phyloP scores from a whole-genome alignment of 2,888 invertebrate species.

The Pammene fasciana region DNA sequence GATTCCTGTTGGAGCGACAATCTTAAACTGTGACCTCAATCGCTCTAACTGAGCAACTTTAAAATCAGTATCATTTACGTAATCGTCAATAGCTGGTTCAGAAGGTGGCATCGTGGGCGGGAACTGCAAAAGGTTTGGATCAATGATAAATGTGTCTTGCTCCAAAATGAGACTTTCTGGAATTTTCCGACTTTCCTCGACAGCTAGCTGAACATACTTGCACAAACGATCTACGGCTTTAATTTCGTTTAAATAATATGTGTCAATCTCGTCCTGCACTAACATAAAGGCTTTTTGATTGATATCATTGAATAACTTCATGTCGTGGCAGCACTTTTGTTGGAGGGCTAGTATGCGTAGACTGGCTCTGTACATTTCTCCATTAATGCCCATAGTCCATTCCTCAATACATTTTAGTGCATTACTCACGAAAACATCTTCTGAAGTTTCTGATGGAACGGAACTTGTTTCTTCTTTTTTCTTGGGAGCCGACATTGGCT shows the following conservation, averaged over 20 bases:
- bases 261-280: conserved; percentile 74
- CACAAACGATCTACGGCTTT: conserved; percentile 78
- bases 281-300: conserved; percentile 72
- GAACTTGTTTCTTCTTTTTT: conserved; percentile 65
- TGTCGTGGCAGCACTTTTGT: conserved; percentile 68
- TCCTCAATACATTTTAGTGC: conserved; percentile 79
- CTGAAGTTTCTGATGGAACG: conserved; percentile 59
- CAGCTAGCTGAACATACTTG: conserved; percentile 77
- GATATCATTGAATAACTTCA: conserved; percentile 73
- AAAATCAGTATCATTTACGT: conserved; percentile 59
- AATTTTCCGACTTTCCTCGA: conserved; percentile 76
- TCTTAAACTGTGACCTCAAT: conserved; percentile 66
- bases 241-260: conserved; percentile 73
- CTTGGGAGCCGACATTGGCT: conserved; percentile 60
- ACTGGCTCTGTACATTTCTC: conserved; percentile 80
- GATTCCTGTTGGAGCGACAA: conserved; percentile 73
- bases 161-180: conserved; percentile 76
- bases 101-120: conserved; percentile 49
- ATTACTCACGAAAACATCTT: conserved; percentile 69
- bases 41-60: conserved; percentile 68
- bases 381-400: conserved; percentile 82
- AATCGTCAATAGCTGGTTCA: conserved; percentile 52
- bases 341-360: conserved; percentile 70
- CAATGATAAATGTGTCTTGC: conserved; percentile 77
- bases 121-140: conserved; percentile 73